Evolutionary conservation across 2,113 vertebrate genomes (phyloP).

Genomic region (Rhinolophus sinicus): DNA sequence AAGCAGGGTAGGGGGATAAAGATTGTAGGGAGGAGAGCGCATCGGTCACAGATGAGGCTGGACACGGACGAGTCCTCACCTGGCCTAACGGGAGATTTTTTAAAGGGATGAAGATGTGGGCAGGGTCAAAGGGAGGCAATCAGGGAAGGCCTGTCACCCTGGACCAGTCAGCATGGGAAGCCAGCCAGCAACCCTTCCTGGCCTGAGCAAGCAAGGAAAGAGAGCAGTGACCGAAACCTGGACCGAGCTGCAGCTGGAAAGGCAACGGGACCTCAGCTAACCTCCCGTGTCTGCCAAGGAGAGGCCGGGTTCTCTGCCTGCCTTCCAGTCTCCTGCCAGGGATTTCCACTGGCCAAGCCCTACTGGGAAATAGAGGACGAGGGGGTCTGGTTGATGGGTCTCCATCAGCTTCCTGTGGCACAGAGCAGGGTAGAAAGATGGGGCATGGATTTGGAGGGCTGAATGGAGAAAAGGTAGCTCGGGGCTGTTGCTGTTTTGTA

Average conservation of each 20-base stretch:
- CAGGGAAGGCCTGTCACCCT: neutral
- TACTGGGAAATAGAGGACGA: neutral
- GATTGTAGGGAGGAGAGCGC: neutral
- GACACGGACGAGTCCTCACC: neutral
- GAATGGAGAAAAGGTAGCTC: neutral
- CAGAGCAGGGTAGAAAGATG: neutral
- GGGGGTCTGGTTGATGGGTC: neutral
- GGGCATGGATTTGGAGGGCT: neutral
- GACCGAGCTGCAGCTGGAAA: neutral
- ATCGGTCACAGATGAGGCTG: neutral
- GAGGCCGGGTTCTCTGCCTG: neutral
- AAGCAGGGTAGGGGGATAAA: neutral
- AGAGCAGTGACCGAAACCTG: neutral
- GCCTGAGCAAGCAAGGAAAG: too few relatives aligned
- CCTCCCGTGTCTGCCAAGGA: neutral
- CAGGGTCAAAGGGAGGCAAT: neutral
- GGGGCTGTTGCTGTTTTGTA: too few relatives aligned
- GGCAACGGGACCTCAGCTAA: neutral
- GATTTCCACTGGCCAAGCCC: neutral
- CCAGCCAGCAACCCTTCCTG: neutral
- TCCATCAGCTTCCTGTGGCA: neutral
- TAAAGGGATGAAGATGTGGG: neutral
- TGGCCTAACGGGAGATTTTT: neutral
- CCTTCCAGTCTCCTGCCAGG: neutral
- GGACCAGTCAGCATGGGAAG: neutral